Evolutionary conservation across 2,113 vertebrate species (phyloP).

Genomic region (Carlito syrichta): DNA sequence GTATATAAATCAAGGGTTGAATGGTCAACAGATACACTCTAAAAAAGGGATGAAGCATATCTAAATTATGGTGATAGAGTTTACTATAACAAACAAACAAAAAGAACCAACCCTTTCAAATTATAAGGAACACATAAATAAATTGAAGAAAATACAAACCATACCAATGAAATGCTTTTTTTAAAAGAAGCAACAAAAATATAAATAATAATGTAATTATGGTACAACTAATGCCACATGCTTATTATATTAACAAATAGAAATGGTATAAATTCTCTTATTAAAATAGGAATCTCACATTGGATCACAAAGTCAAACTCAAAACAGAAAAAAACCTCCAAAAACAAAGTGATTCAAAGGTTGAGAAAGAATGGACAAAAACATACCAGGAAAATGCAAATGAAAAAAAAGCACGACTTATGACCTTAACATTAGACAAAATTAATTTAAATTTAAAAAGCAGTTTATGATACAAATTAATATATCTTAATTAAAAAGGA

Average conservation of each 20-base stretch:
- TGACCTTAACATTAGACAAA: neutral
- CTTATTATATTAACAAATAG: neutral
- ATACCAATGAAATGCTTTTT: neutral
- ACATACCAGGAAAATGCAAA: neutral
- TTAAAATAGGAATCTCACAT: neutral
- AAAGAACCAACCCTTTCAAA: neutral
- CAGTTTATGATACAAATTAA: neutral
- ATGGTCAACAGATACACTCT: neutral
- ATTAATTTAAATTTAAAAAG: neutral
- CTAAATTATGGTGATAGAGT: neutral
- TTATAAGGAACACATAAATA: neutral
- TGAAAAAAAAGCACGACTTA: neutral
- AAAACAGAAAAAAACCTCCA: neutral
- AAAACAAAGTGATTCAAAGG: neutral
- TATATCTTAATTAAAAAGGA: neutral
- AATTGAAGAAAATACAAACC: neutral
- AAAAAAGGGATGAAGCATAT: neutral
- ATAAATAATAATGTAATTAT: neutral
- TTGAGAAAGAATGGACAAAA: neutral
- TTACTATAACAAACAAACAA: neutral
- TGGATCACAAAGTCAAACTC: neutral
- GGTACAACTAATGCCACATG: neutral
- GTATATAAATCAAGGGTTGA: neutral
- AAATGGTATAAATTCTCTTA: neutral
- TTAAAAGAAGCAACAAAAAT: neutral